These are phyloP conservation scores for Dinomys branickii DNA, from an alignment of 2,113 vertebrate species.

Conservation along the genomic window DNA sequence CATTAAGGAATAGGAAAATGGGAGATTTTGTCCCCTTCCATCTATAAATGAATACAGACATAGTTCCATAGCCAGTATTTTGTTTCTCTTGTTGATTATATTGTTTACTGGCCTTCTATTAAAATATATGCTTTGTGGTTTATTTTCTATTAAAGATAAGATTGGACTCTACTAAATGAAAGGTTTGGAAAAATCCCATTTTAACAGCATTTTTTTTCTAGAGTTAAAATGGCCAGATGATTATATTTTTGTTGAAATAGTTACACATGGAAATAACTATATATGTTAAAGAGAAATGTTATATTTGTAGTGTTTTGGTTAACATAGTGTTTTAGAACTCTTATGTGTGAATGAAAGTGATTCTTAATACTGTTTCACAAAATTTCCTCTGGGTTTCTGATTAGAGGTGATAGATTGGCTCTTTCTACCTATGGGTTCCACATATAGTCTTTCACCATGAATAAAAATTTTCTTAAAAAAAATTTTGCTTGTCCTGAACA, in stretches of 20 bases:
- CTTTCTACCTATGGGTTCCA: neutral
- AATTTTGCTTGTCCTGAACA: neutral
- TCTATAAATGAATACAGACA: slow-evolving; percentile 27
- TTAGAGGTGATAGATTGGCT: neutral
- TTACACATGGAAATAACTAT: slow-evolving; percentile 36
- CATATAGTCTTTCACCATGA: neutral
- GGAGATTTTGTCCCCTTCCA: neutral
- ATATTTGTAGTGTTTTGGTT: slow-evolving; percentile 41
- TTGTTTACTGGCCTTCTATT: slow-evolving; percentile 30
- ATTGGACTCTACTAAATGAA: slow-evolving; percentile 29
- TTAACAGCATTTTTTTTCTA: slow-evolving; percentile 37
- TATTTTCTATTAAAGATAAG: slow-evolving; percentile 36
- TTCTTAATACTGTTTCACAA: neutral
- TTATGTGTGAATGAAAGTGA: neutral
- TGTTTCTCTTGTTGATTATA: slow-evolving; percentile 28
- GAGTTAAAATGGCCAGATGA: slow-evolving; percentile 43
- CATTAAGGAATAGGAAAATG: slow-evolving; percentile 36
- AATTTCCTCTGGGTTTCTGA: neutral
- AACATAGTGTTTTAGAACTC: slow-evolving; percentile 40
- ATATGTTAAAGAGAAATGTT: slow-evolving; percentile 45
- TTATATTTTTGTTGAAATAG: slow-evolving; percentile 56
- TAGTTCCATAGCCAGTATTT: neutral
- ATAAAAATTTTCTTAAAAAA: neutral
- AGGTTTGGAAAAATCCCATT: neutral
- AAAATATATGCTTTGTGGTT: slow-evolving; percentile 9